Evolutionary conservation across 2,888 invertebrate genomes (phyloP).

Genomic region (Hemaris fuciformis): DNA sequence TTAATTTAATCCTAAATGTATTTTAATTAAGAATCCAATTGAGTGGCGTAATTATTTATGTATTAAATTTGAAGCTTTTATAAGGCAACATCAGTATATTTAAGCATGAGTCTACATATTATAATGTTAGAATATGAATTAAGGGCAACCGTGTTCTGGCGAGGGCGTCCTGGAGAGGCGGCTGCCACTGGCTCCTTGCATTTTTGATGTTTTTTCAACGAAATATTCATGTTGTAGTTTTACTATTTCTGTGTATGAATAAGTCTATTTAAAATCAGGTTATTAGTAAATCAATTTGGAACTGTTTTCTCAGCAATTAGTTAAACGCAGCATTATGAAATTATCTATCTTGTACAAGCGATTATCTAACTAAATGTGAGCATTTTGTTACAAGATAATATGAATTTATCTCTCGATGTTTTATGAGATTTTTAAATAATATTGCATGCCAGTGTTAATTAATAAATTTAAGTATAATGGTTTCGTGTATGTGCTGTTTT

Average conservation of each 20-base stretch:
- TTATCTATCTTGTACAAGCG: constrained; percentile 54
- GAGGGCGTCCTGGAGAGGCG: constrained; percentile 45
- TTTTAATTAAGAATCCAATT: constrained; percentile 73
- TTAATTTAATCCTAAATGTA: constrained; percentile 64
- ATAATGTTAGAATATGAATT: constrained; percentile 67
- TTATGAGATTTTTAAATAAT: constrained; percentile 71
- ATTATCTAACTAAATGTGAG: constrained; percentile 59
- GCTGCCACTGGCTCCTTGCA: constrained; percentile 62
- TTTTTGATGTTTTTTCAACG: constrained; percentile 80
- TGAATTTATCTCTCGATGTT: constrained; percentile 75
- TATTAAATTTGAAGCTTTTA: constrained; percentile 65
- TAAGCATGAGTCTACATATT: constrained; percentile 58
- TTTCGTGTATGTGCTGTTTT: constrained; percentile 64
- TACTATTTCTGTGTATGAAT: constrained; percentile 71
- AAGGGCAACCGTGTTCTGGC: constrained; percentile 53
- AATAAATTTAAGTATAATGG: constrained; percentile 81
- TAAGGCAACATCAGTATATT: constrained; percentile 62
- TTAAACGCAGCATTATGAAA: constrained; percentile 72
- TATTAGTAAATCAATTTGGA: constrained; percentile 78
- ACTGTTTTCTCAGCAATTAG: constrained; percentile 70
- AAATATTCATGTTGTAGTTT: constrained; percentile 71
- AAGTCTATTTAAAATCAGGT: constrained; percentile 78
- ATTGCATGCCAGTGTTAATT: constrained; percentile 75
- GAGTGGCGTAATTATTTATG: constrained; percentile 58
- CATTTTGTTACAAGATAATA: constrained; percentile 65